Evolutionary conservation across 2,113 vertebrate genomes (phyloP), one percentile per base, ranked within the genome.

Genomic region (Neodontobutis hainanensis): DNA sequence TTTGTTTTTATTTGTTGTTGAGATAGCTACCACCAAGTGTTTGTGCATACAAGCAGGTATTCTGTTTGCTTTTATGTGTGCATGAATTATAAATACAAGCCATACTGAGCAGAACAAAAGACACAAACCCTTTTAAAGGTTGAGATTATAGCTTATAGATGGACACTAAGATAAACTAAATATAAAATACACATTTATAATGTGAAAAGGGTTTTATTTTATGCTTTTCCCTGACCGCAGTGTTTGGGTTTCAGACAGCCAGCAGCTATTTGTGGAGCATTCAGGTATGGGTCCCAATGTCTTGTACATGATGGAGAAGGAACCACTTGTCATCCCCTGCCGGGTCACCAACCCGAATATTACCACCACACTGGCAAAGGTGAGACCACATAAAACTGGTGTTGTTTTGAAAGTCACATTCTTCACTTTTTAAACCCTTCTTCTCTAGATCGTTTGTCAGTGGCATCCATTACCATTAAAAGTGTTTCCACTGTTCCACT

Each of bases 301-400:
- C 75, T 85, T 98, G 82, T 91, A 88, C 58, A 92, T 97, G 92
- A 92, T 78, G 16, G 89, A 94, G 82, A 94, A 94, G 76, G 77
- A 90, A 85, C 80, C 92, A 11, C 82, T 98, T 72, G 64, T 95
- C 72, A 89, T 99, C 72, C 97, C 97, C 55, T 99, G 97, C 91
- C 92, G 94, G 80, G 95, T 96, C 71, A 95, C 96, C 0, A 88
- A 95, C 48, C 97, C 97, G 4, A 86, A 95, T 50, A 6, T 94
- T 84, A 87, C 79, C 59, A 94, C 96, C 62, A 89, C 90, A 11
- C 90, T 99, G 71, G 82, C 91, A 63, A 93, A 92, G 90, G 93
- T 93, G 65, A 90, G 91, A 27, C 19, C 19, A 27, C 19, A 27
- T 27, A 27, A 27, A 27, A 27, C 19, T 27, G 19, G 19, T 27